Percentiles rank a stretch among this genome's conserved stretches.
Evolutionary conservation across 37 sponge, comb jelly and placozoan genomes (phyloP).

Genomic region (Beroe forskalii): DNA sequence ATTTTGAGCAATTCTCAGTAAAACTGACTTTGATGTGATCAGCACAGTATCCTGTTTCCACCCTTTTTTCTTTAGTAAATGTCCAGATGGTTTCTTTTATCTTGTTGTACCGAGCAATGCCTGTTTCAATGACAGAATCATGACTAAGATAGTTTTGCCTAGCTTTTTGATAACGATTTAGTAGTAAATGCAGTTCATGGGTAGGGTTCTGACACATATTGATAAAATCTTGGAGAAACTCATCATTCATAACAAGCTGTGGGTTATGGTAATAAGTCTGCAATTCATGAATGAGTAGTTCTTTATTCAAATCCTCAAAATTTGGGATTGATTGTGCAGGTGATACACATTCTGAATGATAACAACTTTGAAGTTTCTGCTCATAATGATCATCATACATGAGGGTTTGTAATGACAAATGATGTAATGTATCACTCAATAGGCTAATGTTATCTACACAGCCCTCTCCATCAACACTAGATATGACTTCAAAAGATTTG

Average conservation of each 20-base stretch:
- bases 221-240: constrained; percentile 83
- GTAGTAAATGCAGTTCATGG: constrained; percentile 29
- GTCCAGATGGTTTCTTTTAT: constrained; percentile 12
- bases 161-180: constrained; percentile 12
- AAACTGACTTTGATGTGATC: constrained; percentile 58
- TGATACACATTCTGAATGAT: constrained; percentile 39
- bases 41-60: constrained; percentile 44
- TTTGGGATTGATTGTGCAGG: constrained; percentile 47
- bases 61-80: constrained; percentile 42
- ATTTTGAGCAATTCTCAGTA: constrained; percentile 5
- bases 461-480: background rate
- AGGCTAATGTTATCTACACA: background rate
- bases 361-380: constrained; percentile 55
- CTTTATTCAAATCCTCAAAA: constrained; percentile 52
- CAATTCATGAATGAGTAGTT: constrained; percentile 71
- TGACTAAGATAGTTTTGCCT: constrained; percentile 27
- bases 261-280: constrained; percentile 77
- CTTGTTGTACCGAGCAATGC: constrained; percentile 17
- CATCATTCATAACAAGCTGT: constrained; percentile 73
- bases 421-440: constrained; percentile 36
- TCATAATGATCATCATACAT: constrained; percentile 65
- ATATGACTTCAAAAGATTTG: background rate
- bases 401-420: constrained; percentile 36
- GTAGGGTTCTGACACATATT: constrained; percentile 36
- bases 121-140: background rate